A percentile compares a stretch with the other conserved stretches of the same genome.
Evolutionary conservation across 2,888 invertebrate species (phyloP).

Genomic region (Thysanoteuthis rhombus): DNA sequence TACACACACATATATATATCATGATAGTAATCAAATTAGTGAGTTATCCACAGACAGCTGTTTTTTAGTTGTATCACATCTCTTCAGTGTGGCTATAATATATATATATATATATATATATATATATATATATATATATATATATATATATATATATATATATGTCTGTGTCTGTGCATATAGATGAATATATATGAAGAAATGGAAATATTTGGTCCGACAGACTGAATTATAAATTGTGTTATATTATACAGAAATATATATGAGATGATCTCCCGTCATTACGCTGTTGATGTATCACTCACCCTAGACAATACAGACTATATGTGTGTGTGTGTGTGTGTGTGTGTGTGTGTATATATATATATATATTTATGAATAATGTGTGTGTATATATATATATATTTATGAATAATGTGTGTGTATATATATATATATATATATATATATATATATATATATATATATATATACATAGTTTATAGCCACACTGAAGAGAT

Average conservation of each 20-base stretch:
- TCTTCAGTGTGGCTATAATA: too few species aligned
- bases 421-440: background rate
- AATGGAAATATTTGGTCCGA: too few species aligned
- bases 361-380: background rate
- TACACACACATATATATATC: too few species aligned
- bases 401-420: background rate
- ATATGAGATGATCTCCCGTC: too few species aligned
- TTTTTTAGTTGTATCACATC: too few species aligned
- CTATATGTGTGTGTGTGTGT: background rate
- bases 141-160: background rate
- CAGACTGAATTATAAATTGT: too few species aligned
- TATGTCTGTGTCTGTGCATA: background rate
- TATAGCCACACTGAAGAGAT: too few species aligned
- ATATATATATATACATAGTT: background rate
- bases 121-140: background rate
- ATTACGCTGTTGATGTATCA: too few species aligned
- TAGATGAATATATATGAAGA: background rate
- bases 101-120: background rate
- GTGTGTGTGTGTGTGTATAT: background rate
- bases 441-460: background rate
- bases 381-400: background rate
- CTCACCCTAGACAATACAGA: too few species aligned
- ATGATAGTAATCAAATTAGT: too few species aligned
- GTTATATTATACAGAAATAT: too few species aligned
- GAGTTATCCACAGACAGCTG: too few species aligned